phyloP scores from a whole-genome alignment of 2,888 invertebrate species.

The Sminthurides aquaticus region DNA sequence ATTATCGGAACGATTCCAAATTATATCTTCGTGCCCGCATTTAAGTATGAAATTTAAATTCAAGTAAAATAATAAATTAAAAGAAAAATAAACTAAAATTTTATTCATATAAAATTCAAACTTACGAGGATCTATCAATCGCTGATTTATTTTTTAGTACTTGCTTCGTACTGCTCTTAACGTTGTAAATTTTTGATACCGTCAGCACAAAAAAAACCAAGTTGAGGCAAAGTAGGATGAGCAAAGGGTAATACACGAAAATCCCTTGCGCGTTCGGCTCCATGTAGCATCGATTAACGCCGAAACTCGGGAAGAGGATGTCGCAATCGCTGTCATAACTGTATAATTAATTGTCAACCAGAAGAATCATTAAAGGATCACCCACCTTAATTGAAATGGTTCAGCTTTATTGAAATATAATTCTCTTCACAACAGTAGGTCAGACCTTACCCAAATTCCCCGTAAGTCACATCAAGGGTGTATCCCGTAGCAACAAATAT shows the following conservation, averaged over 20 bases:
- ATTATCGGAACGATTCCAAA: background rate
- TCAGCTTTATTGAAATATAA: no score
- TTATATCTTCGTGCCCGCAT: no score
- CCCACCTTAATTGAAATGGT: no score
- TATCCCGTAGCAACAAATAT: background rate
- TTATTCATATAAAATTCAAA: background rate
- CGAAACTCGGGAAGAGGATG: slow-evolving; percentile 13
- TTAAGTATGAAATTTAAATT: no score
- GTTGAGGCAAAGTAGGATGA: slow-evolving; percentile 5
- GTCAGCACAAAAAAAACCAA: slow-evolving; percentile 8
- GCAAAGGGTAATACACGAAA: slow-evolving; percentile 9
- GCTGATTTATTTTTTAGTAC: background rate
- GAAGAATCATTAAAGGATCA: background rate
- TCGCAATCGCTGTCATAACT: slow-evolving; percentile 11
- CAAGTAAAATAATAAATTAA: background rate
- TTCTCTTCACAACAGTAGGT: no score
- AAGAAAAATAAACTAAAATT: background rate
- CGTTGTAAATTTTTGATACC: background rate
- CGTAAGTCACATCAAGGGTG: background rate
- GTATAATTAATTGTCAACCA: background rate
- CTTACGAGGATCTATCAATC: background rate
- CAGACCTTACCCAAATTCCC: background rate
- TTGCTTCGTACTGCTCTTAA: background rate
- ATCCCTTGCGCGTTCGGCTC: slow-evolving; percentile 6
- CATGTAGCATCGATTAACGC: slow-evolving; percentile 8